These are phyloP conservation scores for Drosophila mayri DNA, from an alignment of 1,140 invertebrate genomes.

Conservation along the genomic window DNA sequence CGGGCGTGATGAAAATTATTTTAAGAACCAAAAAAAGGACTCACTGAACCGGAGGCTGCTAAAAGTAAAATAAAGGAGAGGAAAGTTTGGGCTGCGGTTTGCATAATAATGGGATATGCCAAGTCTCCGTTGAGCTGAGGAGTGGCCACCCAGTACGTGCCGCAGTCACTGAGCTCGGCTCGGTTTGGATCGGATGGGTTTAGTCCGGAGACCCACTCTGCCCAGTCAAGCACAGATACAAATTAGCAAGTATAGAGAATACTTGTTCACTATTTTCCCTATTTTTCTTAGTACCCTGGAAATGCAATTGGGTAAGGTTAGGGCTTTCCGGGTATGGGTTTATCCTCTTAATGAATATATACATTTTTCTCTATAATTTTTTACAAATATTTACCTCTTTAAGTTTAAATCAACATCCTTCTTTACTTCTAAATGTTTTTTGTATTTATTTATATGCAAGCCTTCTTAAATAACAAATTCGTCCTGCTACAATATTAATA, in stretches of 20 bases:
- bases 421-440: neutral
- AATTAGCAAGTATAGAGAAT: slow-evolving; percentile 58
- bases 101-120: slow-evolving; percentile 64
- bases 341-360: neutral
- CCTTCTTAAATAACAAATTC: neutral
- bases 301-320: neutral
- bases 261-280: neutral
- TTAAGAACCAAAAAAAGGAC: slow-evolving; percentile 40
- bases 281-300: neutral
- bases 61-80: slow-evolving; percentile 31
- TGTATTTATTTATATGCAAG: neutral
- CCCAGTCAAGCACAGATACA: slow-evolving; percentile 55
- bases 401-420: too few relatives aligned
- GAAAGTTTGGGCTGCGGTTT: slow-evolving; percentile 34
- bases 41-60: slow-evolving; percentile 3
- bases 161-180: slow-evolving; percentile 44
- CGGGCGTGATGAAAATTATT: slow-evolving; percentile 68
- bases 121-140: slow-evolving; percentile 18
- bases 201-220: slow-evolving; percentile 15
- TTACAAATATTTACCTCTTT: neutral
- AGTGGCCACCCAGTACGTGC: slow-evolving; percentile 51
- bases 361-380: too few relatives aligned
- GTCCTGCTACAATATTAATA: neutral
- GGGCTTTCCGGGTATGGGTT: neutral
- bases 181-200: slow-evolving; percentile 13